Base-by-base conservation (phyloP, 2,888 invertebrate species). In the Philaethria dido region DNA sequence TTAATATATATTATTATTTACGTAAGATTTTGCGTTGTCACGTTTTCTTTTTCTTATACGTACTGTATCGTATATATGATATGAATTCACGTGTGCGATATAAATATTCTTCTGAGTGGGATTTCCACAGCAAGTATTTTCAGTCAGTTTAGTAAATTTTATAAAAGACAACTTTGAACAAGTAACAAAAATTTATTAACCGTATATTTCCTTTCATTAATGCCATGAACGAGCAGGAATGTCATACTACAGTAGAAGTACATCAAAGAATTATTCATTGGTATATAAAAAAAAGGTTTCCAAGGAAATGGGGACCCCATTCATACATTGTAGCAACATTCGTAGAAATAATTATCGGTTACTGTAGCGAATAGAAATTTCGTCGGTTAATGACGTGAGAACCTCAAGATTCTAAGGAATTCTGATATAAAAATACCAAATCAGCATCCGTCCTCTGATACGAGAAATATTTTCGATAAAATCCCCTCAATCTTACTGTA, bases 321-420 rank as follows among this genome's bases (percentile, higher is more conserved):
- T 50, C 14, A 25, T 14, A n/a, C 25, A 50, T n/a, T 14, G 39
- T 25, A 62, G 18, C 18, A 42, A 42, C 2, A 42, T 62, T 62
- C 62, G 36, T 52, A 42, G 62, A 62, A 62, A 62, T 22, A 42
- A 44, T 62, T 50, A 42, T 52, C 16, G 50, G 25, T 62, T 13
- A 33, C 50, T 50, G 22, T 44, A 42, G 25, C 42, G 18, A 52
- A 36, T 50, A 62, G 13, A 52, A 62, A 29, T 29, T 39, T 42
- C 50, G 13, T 52, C 13, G 16, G 47, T 42, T 52, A 52, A 62
- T n/a, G 50, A 50, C n/a, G 25, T 50, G 22, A n/a, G 25, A 50
- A 25, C 25, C 25, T 50, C 25, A 50, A 25, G n/a, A 8, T 25
- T 22, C 48, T 8, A 48, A 22, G 6, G 48, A 22, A 25, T 25